These are phyloP conservation scores for Orbicella faveolata DNA, from an alignment of 64 coral and sea anemone genomes.

Conservation along the genomic window DNA sequence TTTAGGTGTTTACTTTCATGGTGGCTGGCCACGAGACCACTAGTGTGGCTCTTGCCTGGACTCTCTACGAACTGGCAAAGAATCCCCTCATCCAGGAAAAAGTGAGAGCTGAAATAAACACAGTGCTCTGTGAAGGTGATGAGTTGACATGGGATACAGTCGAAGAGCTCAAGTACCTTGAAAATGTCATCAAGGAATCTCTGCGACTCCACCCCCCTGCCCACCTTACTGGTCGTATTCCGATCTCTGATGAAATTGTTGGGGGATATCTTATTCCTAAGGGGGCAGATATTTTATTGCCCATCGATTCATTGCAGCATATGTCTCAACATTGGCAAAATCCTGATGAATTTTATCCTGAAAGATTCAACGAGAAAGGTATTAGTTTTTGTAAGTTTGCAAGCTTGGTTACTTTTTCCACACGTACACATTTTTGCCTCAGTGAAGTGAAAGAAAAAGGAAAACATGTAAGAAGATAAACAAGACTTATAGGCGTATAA, in stretches of 20 bases:
- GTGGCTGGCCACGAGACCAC: conserved; percentile 65
- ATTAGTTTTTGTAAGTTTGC: not conserved
- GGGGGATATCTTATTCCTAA: conserved; percentile 62
- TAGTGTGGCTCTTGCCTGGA: conserved; percentile 68
- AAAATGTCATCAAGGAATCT: conserved; percentile 65
- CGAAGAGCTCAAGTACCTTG: conserved; percentile 55
- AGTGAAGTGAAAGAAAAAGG: no score
- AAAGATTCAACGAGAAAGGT: conserved; percentile 63
- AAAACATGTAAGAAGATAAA: no score
- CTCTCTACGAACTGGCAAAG: conserved; percentile 64
- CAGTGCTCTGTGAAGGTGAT: not conserved
- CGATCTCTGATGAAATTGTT: conserved; percentile 21
- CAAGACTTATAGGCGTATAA: no score
- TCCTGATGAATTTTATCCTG: conserved; percentile 60
- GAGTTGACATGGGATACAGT: conserved; percentile 46
- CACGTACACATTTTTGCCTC: no score
- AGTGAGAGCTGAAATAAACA: conserved; percentile 19
- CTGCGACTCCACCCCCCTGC: conserved; percentile 70
- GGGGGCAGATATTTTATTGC: conserved; percentile 28
- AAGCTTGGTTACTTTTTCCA: no score
- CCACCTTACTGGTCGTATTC: not conserved
- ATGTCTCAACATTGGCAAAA: conserved; percentile 51
- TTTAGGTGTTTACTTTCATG: conserved; percentile 46
- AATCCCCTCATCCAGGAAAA: conserved; percentile 56
- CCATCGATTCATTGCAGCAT: conserved; percentile 36